A percentile compares a stretch with the other conserved stretches of the same genome.
Conservation (phyloP, 2,888 invertebrate genomes). For the Venustoraphidia nigricollis region DNA sequence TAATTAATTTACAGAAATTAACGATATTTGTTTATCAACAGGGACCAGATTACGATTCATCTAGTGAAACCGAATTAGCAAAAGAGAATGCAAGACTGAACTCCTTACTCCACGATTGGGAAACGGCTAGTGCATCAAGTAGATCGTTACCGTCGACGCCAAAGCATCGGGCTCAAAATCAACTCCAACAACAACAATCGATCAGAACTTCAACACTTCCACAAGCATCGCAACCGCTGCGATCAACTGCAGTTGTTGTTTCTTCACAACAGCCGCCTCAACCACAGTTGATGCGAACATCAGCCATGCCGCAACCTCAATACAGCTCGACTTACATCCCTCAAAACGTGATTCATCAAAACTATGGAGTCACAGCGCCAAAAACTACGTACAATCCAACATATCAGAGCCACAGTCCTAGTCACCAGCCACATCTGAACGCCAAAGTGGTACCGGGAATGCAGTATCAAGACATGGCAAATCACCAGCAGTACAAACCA, state of each 20-base stretch:
- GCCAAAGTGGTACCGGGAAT: constrained; percentile 19
- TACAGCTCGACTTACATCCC: constrained; percentile 16
- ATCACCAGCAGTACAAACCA: background rate
- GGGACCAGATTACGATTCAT: constrained; percentile 72
- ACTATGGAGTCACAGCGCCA: constrained; percentile 21
- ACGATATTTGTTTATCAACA: constrained; percentile 19
- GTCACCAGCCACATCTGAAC: constrained; percentile 7
- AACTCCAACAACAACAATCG: constrained; percentile 4
- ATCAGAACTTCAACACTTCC: background rate
- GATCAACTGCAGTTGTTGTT: constrained; percentile 5
- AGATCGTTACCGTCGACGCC: constrained; percentile 37
- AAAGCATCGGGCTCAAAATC: constrained; percentile 24
- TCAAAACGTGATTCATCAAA: constrained; percentile 25
- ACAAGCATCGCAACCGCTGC: background rate
- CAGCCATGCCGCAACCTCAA: constrained; percentile 8
- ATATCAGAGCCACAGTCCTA: constrained; percentile 8
- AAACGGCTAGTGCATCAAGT: constrained; percentile 47
- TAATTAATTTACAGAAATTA: no score
- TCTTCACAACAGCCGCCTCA: constrained; percentile 10
- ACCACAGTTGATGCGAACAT: constrained; percentile 5
- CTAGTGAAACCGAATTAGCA: constrained; percentile 57
- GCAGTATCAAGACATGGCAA: constrained; percentile 19
- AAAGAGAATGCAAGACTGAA: constrained; percentile 51
- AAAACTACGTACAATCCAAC: constrained; percentile 10
- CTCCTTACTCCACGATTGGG: constrained; percentile 59